These are phyloP conservation scores for Salvator merianae DNA, from an alignment of 2,113 vertebrate genomes.

Conservation along the genomic window DNA sequence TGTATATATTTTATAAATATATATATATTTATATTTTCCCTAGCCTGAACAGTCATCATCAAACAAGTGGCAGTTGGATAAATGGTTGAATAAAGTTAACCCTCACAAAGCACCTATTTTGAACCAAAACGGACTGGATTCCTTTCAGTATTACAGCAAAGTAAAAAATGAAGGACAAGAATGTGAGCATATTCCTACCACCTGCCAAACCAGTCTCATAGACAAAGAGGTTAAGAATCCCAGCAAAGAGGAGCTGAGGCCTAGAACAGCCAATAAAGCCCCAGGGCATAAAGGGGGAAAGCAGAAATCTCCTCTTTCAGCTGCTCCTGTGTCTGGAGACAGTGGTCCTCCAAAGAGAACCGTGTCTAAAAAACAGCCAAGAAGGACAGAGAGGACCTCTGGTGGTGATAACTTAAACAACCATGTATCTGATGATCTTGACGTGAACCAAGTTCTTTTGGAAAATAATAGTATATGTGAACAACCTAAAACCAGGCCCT, in stretches of 20 bases:
- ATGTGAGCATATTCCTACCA: constrained; percentile 71
- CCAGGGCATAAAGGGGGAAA: constrained; percentile 76
- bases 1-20: constrained; percentile 44
- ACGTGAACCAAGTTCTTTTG: constrained; percentile 55
- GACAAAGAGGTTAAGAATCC: constrained; percentile 73
- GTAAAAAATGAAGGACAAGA: constrained; percentile 66
- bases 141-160: constrained; percentile 60
- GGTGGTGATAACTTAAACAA: constrained; percentile 62
- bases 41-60: constrained; percentile 82
- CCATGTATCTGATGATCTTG: constrained; percentile 61
- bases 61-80: constrained; percentile 96
- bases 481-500: constrained; percentile 68
- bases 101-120: constrained; percentile 79
- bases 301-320: constrained; percentile 77
- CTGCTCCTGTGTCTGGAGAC: constrained; percentile 49
- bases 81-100: constrained; percentile 93
- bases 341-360: constrained; percentile 60
- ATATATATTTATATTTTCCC: constrained; percentile 52
- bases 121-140: constrained; percentile 74
- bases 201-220: constrained; percentile 73
- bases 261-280: constrained; percentile 75
- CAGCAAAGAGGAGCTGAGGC: constrained; percentile 75
- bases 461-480: constrained; percentile 44
- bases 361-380: constrained; percentile 69
- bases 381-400: constrained; percentile 66